These are phyloP conservation scores for Trogon melanurus DNA, from an alignment of 2,113 vertebrate species.

Conservation along the genomic window DNA sequence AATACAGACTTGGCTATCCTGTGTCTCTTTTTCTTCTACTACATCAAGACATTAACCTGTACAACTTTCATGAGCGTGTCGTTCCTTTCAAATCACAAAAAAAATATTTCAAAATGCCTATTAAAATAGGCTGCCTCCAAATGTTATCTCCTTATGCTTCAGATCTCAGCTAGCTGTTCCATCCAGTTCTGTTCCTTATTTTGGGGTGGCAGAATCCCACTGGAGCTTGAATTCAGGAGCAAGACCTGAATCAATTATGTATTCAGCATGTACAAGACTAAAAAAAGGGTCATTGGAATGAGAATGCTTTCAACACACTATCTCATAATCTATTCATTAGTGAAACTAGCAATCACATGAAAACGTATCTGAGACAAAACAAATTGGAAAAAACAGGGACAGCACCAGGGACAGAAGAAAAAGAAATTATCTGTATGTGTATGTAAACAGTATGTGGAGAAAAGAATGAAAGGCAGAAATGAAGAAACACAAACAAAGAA, in stretches of 20 bases:
- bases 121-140: background rate
- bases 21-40: background rate
- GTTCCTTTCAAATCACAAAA: background rate
- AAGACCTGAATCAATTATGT: background rate
- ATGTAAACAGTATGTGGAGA: background rate
- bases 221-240: background rate
- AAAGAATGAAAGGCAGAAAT: background rate
- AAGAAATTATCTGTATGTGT: background rate
- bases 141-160: background rate
- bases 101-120: background rate
- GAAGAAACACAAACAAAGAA: background rate
- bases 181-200: background rate
- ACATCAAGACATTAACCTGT: background rate
- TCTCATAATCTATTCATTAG: background rate
- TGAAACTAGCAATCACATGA: background rate
- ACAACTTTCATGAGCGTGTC: background rate
- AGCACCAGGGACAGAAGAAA: background rate
- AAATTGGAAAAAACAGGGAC: background rate
- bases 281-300: background rate
- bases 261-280: background rate
- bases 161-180: background rate
- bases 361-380: background rate
- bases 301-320: background rate
- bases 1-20: background rate
- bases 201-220: background rate